Conservation (phyloP, 2,797 vertebrate species). For the Lepus oiostolus region DNA sequence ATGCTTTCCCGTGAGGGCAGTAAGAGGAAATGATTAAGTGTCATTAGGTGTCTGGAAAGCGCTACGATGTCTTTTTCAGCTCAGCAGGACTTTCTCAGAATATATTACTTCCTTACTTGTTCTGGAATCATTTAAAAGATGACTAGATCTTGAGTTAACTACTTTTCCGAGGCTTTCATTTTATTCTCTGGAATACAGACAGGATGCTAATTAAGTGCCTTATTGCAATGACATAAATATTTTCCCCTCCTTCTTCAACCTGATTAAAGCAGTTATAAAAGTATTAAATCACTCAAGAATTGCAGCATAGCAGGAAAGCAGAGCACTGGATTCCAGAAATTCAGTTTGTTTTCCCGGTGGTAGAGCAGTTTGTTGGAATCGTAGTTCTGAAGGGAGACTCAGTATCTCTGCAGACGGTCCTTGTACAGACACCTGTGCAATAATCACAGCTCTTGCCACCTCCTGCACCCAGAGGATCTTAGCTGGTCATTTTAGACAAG, state of each 20-base stretch:
- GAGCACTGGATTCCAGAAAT: background rate
- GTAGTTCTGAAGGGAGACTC: background rate
- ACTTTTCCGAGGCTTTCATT: background rate
- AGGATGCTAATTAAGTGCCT: background rate
- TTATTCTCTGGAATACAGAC: background rate
- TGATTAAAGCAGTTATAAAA: slow-evolving; percentile 9
- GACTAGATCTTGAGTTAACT: background rate
- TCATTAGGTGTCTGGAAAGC: background rate
- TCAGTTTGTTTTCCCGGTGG: background rate
- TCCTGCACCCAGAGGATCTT: background rate
- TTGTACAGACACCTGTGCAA: background rate
- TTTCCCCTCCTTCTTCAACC: background rate
- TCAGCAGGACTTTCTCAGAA: background rate
- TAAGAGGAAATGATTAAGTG: background rate
- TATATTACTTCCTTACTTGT: background rate
- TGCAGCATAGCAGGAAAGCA: background rate
- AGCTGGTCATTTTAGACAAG: background rate
- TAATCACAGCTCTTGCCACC: background rate
- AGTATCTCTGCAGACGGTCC: background rate
- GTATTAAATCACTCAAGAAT: background rate
- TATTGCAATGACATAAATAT: background rate
- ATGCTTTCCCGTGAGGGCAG: background rate
- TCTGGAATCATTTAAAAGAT: background rate
- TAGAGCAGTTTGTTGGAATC: background rate
- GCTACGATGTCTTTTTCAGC: background rate